Evolutionary conservation across 2,888 invertebrate genomes (phyloP), one percentile per base, ranked within the genome.

Genomic region (Buathra laborator): DNA sequence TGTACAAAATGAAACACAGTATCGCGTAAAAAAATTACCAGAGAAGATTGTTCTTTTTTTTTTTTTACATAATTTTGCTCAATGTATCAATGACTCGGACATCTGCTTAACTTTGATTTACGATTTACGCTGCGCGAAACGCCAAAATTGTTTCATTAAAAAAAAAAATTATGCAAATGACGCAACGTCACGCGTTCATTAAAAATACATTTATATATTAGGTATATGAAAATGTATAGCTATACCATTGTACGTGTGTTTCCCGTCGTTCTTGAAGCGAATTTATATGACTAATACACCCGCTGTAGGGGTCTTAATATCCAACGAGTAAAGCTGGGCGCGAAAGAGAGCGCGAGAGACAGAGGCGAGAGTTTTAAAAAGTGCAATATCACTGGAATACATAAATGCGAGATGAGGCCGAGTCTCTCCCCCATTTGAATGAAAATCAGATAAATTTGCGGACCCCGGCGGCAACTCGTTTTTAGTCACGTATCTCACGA

Each of bases 351-450:
- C 43, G 79, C 84, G 83, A 81, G 87, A 88, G 89, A 89, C 88
- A 90, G 89, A 89, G 89, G 87, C 88, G 90, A 87, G 90, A 90
- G 90, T 91, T 37, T 92, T 90, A 91, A 91, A 93, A 92, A 92
- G 89, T 91, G 92, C 92, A 92, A 92, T 92, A 93, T 92, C 92
- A 92, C 84, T 89, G 92, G 92, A 93, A 92, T 92, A 92, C 89
- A 93, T 93, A 93, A 93, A 93, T 92, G 91, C 90, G 90, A 92
- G 92, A 92, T 92, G 92, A 92, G 92, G 90, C 37, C 89, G 83
- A 75, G 77, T 79, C 82, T 84, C 80, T 37, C 37, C 37, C 87
- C 87, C 88, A 92, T 92, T 93, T 93, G 92, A 92, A 93, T 93
- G 92, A 92, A 92, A 91, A 92, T 90, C 90, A 92, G 91, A 93